These are phyloP conservation scores for Syngnathoides biaculeatus DNA, from an alignment of 2,113 vertebrate species.

Conservation along the genomic window DNA sequence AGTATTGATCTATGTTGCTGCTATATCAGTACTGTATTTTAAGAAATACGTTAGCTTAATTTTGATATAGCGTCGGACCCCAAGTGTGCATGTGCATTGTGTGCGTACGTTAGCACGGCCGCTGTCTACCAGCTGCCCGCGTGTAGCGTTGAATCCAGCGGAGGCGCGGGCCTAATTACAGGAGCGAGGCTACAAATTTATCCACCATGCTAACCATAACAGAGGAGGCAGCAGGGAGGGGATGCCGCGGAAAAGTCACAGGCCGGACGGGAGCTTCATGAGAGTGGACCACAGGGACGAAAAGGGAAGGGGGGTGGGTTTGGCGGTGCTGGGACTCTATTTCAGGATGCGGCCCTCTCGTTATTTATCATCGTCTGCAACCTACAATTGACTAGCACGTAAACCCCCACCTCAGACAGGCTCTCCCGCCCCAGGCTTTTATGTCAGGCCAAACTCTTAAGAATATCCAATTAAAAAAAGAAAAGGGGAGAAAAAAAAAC, in stretches of 20 bases:
- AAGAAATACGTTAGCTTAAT: not conserved
- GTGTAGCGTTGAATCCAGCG: slow-evolving; percentile 68
- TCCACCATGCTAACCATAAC: slow-evolving; percentile 80
- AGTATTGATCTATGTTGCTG: too few relatives aligned
- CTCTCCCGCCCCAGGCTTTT: slow-evolving; percentile 23
- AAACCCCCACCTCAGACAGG: slow-evolving; percentile 45
- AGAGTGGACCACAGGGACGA: slow-evolving; percentile 75
- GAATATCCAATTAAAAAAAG: slow-evolving; percentile 20
- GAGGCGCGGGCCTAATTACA: slow-evolving; percentile 78
- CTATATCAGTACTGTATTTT: not conserved
- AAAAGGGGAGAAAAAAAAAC: slow-evolving; percentile 21
- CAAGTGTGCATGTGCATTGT: slow-evolving; percentile 6
- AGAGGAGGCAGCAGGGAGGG: slow-evolving; percentile 78
- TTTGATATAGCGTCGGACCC: not conserved
- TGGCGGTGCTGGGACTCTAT: slow-evolving; percentile 52
- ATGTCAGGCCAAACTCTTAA: slow-evolving; percentile 4
- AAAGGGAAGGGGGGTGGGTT: slow-evolving; percentile 34
- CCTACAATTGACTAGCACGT: slow-evolving; percentile 67
- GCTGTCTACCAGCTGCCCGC: slow-evolving; percentile 74
- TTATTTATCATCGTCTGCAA: slow-evolving; percentile 78
- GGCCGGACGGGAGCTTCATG: slow-evolving; percentile 75
- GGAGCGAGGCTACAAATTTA: slow-evolving; percentile 78
- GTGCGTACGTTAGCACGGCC: slow-evolving; percentile 45
- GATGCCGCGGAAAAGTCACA: slow-evolving; percentile 73
- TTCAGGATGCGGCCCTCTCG: slow-evolving; percentile 72